Base-by-base conservation (phyloP, 2,797 vertebrate genomes). In the Anabas testudineus region DNA sequence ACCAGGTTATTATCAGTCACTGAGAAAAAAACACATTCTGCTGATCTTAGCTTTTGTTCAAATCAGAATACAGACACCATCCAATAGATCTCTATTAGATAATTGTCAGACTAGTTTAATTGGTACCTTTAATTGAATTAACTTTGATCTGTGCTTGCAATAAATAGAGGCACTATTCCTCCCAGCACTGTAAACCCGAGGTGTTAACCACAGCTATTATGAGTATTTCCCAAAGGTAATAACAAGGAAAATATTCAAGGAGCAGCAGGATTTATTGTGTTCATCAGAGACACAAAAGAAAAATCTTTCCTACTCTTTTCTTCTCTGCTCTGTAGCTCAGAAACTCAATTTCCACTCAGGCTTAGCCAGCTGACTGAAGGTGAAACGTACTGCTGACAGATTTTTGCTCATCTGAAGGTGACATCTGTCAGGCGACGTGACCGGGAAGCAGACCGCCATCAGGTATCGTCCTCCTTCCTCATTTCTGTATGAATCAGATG, bases 401-500 rank as follows among this genome's bases (percentile, higher is more conserved):
- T 78, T 64, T 70, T 47, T 69, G 42, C 63, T 66, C 18, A 34
- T 76, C 51, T 57, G 47, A 24, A 57, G 32, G 55, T 55, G 76
- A 78, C 74, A 74, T 83, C 76, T 80, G 76, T 82, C 74, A 74
- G 43, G 4, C 64, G 66, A 18, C 39, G 19, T 71, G 68, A 12
- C 55, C 43, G 46, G 52, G 61, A 68, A 10, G 2, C 45, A 34
- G 60, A 81, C 53, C 76, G 63, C 63, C 76, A 47, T 60, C 47
- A 15, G 53, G 63, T 67, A 46, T 53, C 46, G 37, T 37, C 58
- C 59, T 54, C 71, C 52, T 69, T 47, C 61, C 55, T 77, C 41
- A 75, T 54, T 74, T 32, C 61, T 56, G 56, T 60, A 46, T 72
- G 81, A 81, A 24, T 82, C 78, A 82, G 71, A 71, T 24, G 67